A percentile compares a stretch with the other conserved stretches of the same genome.
These are phyloP conservation scores for Erebia epiphron DNA, from an alignment of 2,888 invertebrate species.

Conservation along the genomic window DNA sequence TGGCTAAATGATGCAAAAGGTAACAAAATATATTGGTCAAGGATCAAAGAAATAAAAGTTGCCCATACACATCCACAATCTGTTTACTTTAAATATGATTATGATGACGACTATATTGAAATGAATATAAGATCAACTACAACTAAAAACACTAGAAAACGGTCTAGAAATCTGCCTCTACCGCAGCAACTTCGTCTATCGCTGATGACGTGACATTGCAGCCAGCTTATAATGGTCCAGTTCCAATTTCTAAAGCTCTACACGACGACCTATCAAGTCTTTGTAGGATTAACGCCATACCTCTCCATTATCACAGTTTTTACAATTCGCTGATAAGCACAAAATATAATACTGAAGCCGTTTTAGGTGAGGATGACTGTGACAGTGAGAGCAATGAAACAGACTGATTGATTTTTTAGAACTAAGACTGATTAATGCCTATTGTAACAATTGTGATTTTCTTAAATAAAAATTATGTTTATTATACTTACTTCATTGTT, in stretches of 20 bases:
- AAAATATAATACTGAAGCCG: slow-evolving; percentile 6
- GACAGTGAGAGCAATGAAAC: slow-evolving; percentile 18
- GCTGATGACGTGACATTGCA: not conserved
- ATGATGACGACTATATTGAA: slow-evolving; percentile 12
- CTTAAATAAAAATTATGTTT: too few species aligned
- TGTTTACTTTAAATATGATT: slow-evolving; percentile 17
- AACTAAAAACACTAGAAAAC: too few species aligned
- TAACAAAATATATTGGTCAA: too few species aligned
- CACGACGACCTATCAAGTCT: too few species aligned
- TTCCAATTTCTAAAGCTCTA: slow-evolving; percentile 6
- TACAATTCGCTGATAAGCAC: too few species aligned
- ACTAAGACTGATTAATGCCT: slow-evolving; percentile 4
- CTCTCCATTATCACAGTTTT: slow-evolving; percentile 7
- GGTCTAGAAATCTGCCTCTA: too few species aligned
- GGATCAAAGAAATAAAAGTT: too few species aligned
- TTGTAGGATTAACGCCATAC: slow-evolving; percentile 21
- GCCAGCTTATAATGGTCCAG: slow-evolving; percentile 10
- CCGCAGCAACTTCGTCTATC: too few species aligned
- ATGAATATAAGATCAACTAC: slow-evolving; percentile 1
- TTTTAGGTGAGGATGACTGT: slow-evolving; percentile 10
- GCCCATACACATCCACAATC: slow-evolving; percentile 2
- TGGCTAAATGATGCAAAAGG: not conserved
- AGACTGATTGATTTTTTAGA: slow-evolving; percentile 10
- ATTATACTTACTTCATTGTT: too few species aligned
- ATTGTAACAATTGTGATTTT: slow-evolving; percentile 4